phyloP scores from a whole-genome alignment of 2,797 vertebrate species.

The Mallotus villosus region DNA sequence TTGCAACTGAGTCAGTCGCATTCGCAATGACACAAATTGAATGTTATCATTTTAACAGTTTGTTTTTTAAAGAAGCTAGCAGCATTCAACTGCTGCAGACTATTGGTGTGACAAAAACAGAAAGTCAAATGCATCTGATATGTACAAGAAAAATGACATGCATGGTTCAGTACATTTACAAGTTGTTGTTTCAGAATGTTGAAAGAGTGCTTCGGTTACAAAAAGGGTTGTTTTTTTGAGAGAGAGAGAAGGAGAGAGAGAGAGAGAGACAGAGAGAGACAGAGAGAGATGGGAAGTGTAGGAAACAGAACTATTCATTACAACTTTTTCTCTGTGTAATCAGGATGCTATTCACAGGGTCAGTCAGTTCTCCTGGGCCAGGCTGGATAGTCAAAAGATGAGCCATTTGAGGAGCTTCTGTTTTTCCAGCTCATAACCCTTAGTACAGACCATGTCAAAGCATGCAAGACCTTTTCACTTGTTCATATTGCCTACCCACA shows the following conservation, averaged over 20 bases:
- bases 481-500: constrained; percentile 12
- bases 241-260: background rate
- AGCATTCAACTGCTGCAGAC: no score
- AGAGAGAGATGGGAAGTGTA: constrained; percentile 27
- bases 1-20: constrained; percentile 1
- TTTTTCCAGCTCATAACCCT: background rate
- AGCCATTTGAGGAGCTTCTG: constrained; percentile 18
- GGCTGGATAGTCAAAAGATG: constrained; percentile 11
- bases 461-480: constrained; percentile 11
- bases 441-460: background rate
- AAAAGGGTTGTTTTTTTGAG: constrained; percentile 29
- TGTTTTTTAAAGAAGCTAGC: background rate
- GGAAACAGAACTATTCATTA: constrained; percentile 34
- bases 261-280: background rate
- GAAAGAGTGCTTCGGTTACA: constrained; percentile 20
- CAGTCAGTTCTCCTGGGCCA: constrained; percentile 18
- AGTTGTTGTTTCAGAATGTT: constrained; percentile 9
- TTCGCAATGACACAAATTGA: background rate
- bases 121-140: constrained; percentile 64
- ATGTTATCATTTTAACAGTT: background rate
- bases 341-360: constrained; percentile 18
- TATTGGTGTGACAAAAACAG: no score
- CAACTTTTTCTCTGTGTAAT: constrained; percentile 26
- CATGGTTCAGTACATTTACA: constrained; percentile 39
- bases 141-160: constrained; percentile 63